These are phyloP conservation scores for Arnoldichthys spilopterus DNA, from an alignment of 2,797 vertebrate genomes.

Conservation along the genomic window DNA sequence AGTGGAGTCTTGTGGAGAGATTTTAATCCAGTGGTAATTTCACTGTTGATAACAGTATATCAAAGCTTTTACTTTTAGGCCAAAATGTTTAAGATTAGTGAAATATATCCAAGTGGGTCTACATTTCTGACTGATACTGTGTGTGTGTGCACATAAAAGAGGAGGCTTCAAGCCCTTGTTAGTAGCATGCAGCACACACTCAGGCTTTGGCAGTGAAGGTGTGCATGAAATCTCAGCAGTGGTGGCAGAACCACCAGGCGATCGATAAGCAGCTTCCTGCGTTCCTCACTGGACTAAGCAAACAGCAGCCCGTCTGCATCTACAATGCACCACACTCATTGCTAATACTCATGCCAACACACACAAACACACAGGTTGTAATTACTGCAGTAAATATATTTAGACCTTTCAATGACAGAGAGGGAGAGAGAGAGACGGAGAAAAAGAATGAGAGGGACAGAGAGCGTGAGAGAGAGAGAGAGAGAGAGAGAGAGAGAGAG, in stretches of 20 bases:
- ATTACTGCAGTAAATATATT: constrained; percentile 73
- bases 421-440: not conserved
- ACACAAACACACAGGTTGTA: constrained; percentile 63
- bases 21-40: too few species aligned
- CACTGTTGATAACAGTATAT: too few species aligned
- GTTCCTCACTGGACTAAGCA: constrained; percentile 7
- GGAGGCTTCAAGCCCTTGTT: not conserved
- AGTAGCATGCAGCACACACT: not conserved
- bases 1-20: too few species aligned
- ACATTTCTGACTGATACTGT: not conserved
- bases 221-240: constrained; percentile 33
- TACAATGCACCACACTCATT: constrained; percentile 40
- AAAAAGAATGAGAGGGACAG: not conserved
- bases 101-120: not conserved
- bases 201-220: constrained; percentile 25
- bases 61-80: too few species aligned
- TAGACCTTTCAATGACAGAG: constrained; percentile 32
- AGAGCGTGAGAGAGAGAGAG: constrained; percentile 9
- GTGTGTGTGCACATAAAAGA: constrained; percentile 6
- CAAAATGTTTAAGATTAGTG: too few species aligned
- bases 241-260: not conserved
- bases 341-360: not conserved
- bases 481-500: not conserved
- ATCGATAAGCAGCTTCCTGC: constrained; percentile 36
- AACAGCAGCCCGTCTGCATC: constrained; percentile 56